Conservation (phyloP, 2,888 invertebrate genomes). For the Chalcosyrphus nemorum region DNA sequence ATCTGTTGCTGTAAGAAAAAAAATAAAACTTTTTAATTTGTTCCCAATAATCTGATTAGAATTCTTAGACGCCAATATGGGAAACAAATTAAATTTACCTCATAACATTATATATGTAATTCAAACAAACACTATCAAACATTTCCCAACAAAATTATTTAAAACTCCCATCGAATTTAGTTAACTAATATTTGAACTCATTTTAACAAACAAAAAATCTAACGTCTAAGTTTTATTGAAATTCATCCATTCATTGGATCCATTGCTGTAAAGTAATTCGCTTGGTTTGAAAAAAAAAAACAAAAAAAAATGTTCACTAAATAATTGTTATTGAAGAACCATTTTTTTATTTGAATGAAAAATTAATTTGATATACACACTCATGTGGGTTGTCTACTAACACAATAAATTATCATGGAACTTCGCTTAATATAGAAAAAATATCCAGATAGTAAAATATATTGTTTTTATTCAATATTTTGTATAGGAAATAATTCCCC, state of each 20-base stretch:
- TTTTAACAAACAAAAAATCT: conserved; percentile 11
- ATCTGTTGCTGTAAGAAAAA: conserved; percentile 90
- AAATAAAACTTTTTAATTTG: conserved; percentile 11
- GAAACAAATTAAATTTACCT: background rate
- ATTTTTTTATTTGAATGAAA: background rate
- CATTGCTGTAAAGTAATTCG: conserved; percentile 43
- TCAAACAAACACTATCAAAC: background rate
- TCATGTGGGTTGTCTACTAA: conserved; percentile 39
- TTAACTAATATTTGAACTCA: conserved; percentile 27
- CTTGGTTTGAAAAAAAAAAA: conserved; percentile 33
- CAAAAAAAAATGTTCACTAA: background rate
- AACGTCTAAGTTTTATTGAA: background rate
- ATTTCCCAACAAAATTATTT: background rate
- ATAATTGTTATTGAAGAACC: background rate
- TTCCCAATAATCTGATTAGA: conserved; percentile 8
- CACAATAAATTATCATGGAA: too few relatives aligned
- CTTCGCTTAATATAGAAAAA: too few relatives aligned
- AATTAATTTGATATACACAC: conserved; percentile 1
- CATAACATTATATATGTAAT: too few relatives aligned
- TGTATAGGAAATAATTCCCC: too few relatives aligned
- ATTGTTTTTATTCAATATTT: too few relatives aligned
- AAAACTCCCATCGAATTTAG: conserved; percentile 1
- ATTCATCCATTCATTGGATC: background rate
- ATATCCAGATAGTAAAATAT: too few relatives aligned
- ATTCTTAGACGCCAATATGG: background rate